Conservation (phyloP, 2,113 vertebrate species). For the Laticauda colubrina region DNA sequence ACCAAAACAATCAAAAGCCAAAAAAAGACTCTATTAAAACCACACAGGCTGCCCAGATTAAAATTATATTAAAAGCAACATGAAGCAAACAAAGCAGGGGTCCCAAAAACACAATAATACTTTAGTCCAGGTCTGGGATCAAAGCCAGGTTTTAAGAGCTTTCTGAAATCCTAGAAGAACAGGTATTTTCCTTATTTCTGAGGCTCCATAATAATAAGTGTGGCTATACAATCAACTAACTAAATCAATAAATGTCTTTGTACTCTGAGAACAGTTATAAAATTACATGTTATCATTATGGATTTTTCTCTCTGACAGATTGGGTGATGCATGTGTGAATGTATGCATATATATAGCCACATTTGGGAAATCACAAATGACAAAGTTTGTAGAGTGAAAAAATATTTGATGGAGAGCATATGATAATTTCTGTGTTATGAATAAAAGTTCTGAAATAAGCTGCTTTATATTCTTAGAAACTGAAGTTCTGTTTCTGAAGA, state of each 20-base stretch:
- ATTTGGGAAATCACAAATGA: not conserved
- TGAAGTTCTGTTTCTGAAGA: not conserved
- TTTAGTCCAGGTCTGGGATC: not conserved
- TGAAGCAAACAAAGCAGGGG: not conserved
- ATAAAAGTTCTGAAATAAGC: not conserved
- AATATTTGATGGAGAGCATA: not conserved
- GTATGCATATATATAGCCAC: not conserved
- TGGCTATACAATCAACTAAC: not conserved
- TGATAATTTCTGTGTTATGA: not conserved
- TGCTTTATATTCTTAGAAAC: not conserved
- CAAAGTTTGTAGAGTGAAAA: not conserved
- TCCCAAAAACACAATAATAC: not conserved
- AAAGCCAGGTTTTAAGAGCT: not conserved
- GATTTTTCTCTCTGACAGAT: not conserved
- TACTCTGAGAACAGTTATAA: not conserved
- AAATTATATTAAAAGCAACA: not conserved
- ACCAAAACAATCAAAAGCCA: not conserved
- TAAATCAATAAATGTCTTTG: not conserved
- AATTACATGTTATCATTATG: not conserved
- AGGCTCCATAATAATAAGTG: not conserved
- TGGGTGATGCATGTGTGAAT: not conserved
- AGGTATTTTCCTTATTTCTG: not conserved
- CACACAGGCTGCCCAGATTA: not conserved
- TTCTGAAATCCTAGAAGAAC: not conserved
- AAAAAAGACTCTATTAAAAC: not conserved